Conservation (phyloP, 2,888 invertebrate species). For the Rapana venosa region DNA sequence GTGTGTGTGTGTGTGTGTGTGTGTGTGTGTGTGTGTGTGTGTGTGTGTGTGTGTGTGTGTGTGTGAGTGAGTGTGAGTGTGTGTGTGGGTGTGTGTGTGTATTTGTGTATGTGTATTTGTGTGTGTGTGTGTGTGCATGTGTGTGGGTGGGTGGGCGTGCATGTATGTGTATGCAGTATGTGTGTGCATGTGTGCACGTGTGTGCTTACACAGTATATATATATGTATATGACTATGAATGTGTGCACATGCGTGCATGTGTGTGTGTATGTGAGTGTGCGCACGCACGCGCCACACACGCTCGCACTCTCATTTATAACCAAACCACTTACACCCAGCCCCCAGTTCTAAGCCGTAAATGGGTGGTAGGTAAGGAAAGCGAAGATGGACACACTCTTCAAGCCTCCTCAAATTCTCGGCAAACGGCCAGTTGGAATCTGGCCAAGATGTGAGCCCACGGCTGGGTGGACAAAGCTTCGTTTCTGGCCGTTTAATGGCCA, state of each 20-base stretch:
- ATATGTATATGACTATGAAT: background rate
- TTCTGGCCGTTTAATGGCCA: too few species aligned
- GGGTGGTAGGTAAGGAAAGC: too few species aligned
- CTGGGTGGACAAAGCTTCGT: too few species aligned
- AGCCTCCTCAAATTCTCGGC: too few species aligned
- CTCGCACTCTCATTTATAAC: too few species aligned
- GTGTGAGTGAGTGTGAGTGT: background rate
- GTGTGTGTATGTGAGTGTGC: background rate
- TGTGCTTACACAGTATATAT: background rate
- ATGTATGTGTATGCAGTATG: background rate
- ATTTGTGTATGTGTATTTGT: background rate
- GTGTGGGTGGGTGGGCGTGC: background rate
- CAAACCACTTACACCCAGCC: too few species aligned
- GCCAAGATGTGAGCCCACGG: too few species aligned
- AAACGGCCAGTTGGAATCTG: too few species aligned
- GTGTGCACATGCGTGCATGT: background rate
- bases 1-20: constrained; percentile 15
- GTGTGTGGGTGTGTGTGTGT: background rate
- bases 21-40: constrained; percentile 1
- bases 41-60: background rate
- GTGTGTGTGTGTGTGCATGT: background rate
- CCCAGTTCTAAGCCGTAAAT: too few species aligned
- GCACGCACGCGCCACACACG: too few species aligned
- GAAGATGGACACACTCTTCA: too few species aligned
- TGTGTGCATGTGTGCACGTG: background rate